Conservation (phyloP, 2,113 vertebrate species). For the Actenoides lindsayi region DNA sequence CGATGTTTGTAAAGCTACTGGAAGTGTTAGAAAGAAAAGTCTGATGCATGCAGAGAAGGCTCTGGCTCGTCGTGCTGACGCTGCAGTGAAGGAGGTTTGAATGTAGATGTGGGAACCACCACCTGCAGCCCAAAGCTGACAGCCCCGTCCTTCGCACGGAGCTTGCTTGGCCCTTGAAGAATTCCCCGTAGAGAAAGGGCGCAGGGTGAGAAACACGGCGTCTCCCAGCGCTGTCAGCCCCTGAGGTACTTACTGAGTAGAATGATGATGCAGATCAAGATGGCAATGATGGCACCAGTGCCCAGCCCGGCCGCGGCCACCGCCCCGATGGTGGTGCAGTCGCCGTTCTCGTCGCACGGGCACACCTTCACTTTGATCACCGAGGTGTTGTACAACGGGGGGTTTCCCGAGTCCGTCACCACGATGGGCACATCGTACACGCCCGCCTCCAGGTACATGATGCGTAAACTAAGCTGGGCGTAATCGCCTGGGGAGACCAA, state of each 20-base stretch:
- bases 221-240: background rate
- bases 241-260: slow-evolving; percentile 84
- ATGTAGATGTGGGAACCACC: background rate
- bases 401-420: slow-evolving; percentile 95
- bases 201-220: background rate
- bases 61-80: background rate
- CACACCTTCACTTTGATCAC: slow-evolving; percentile 97
- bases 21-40: background rate
- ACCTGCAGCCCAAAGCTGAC: background rate
- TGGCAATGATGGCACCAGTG: slow-evolving; percentile 93
- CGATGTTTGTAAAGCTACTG: background rate
- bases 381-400: slow-evolving; percentile 90
- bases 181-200: fast-evolving
- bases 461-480: slow-evolving; percentile 87
- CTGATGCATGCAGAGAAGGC: fast-evolving
- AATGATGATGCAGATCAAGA: slow-evolving; percentile 93
- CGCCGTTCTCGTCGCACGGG: slow-evolving; percentile 90
- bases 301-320: slow-evolving; percentile 91
- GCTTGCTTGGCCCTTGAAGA: background rate
- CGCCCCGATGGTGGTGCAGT: slow-evolving; percentile 90
- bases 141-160: background rate
- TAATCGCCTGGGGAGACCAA: slow-evolving; percentile 82
- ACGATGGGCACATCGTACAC: slow-evolving; percentile 91
- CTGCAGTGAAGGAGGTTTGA: background rate
- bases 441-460: slow-evolving; percentile 91